Conservation (phyloP, 2,888 invertebrate genomes). For the Hypercompe scribonia region DNA sequence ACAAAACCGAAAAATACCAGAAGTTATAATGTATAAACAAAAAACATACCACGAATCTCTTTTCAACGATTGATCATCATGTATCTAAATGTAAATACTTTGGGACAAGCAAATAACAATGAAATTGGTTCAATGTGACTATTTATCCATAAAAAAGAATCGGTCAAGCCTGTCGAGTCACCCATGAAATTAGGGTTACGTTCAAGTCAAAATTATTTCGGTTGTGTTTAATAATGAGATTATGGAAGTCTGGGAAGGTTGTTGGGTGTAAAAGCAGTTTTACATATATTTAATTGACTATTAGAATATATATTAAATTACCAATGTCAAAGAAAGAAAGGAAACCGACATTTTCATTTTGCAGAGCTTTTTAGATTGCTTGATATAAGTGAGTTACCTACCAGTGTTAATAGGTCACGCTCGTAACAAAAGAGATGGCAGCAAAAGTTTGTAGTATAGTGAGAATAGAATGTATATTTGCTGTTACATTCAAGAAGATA, state of each 20-base stretch:
- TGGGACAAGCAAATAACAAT: background rate
- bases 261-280: constrained; percentile 35
- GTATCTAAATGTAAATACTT: background rate
- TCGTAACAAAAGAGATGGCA: too few relatives aligned
- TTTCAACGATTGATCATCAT: background rate
- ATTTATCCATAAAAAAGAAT: constrained; percentile 30
- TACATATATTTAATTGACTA: constrained; percentile 42
- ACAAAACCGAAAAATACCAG: too few relatives aligned
- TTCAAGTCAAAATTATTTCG: constrained; percentile 46
- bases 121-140: constrained; percentile 19
- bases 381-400: too few relatives aligned
- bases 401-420: too few relatives aligned
- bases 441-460: too few relatives aligned
- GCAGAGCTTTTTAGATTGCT: too few relatives aligned
- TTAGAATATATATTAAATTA: constrained; percentile 24
- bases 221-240: constrained; percentile 48
- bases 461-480: too few relatives aligned
- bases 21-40: too few relatives aligned
- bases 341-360: too few relatives aligned
- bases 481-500: too few relatives aligned
- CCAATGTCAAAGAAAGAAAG: too few relatives aligned
- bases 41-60: too few relatives aligned
- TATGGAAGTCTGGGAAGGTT: constrained; percentile 47
- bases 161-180: constrained; percentile 40
- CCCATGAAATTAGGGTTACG: constrained; percentile 53